Percentiles rank a stretch among this genome's conserved stretches.
These are phyloP conservation scores for Phataginus tricuspis DNA, from an alignment of 2,797 vertebrate genomes.

Conservation along the genomic window DNA sequence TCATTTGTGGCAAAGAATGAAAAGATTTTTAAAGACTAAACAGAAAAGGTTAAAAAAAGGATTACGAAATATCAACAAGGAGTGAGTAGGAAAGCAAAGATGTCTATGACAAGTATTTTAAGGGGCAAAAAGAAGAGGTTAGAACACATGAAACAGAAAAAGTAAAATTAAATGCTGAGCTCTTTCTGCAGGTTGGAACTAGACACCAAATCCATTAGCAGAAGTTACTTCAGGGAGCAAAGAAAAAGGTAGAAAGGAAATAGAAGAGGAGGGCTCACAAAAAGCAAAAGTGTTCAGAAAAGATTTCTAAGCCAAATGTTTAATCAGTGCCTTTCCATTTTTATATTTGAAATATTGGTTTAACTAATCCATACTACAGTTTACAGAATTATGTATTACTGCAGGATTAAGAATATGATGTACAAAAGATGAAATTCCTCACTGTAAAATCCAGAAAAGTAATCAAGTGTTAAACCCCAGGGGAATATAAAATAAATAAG, in stretches of 20 bases:
- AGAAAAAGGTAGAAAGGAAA: not conserved
- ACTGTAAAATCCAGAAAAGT: constrained; percentile 27
- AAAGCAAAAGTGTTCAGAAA: constrained; percentile 29
- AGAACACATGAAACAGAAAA: constrained; percentile 18
- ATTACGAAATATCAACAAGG: constrained; percentile 52
- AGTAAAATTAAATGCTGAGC: not conserved
- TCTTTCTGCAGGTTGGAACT: not conserved
- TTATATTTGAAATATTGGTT: constrained; percentile 43
- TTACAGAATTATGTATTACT: not conserved
- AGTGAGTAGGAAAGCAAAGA: constrained; percentile 39
- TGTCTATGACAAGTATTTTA: constrained; percentile 28
- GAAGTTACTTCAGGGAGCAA: not conserved
- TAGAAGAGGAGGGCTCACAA: not conserved
- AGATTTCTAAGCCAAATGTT: not conserved
- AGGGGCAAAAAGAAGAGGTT: not conserved
- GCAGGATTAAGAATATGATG: constrained; percentile 25
- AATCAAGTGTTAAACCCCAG: constrained; percentile 32
- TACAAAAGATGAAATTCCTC: constrained; percentile 33
- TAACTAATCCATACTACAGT: not conserved
- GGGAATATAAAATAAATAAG: constrained; percentile 8
- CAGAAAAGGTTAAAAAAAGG: not conserved
- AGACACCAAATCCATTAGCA: not conserved
- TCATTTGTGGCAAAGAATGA: constrained; percentile 33
- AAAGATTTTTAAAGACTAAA: constrained; percentile 47
- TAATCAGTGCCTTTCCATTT: constrained; percentile 13